Base-by-base conservation (phyloP, 2,797 vertebrate species). In the Alfaro cultratus region DNA sequence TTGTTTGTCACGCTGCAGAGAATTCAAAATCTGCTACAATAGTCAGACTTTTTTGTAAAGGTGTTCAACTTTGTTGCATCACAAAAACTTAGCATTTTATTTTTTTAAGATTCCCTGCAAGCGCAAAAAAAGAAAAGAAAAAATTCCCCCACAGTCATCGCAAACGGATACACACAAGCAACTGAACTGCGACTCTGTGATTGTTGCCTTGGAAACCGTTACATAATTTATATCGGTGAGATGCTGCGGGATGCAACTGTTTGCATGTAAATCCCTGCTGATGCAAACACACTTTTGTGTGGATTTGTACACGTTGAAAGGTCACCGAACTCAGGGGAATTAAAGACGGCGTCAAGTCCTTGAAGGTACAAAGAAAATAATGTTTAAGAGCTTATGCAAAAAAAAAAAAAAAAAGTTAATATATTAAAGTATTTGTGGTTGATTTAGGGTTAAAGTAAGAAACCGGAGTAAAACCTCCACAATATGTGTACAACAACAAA, bases 201-300 rank as follows among this genome's bases (percentile, higher is more conserved):
- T 90, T 86, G 96, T 96, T 96, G 93, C 95, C 96, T 89, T 49
- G 88, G 92, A 88, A 94, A 97, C 96, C 83, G 83, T 93, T 94
- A 94, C 80, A 95, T 95, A 94, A 94, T 85, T 91, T 93, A 91
- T 89, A 91, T 89, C 86, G 86, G 92, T 88, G 93, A 88, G 85
- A 84, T 80, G 89, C 80, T 87, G 90, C 86, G 84, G 87, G 81
- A 95, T 91, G 90, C 85, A 88, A 81, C 62, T 74, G 47, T 73
- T 21, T 82, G 75, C 34, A 55, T 73, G 76, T 15, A 82, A 79
- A 53, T 36, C 23, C 60, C 13, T 68, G 47, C 34, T 47, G 51
- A 18, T 57, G 36, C 62, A 75, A 70, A 78, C 55, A 76, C 21
- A 16, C 60, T 51, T 77, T 39, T 72, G 53, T 29, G 74, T 68